A percentile compares a stretch with the other conserved stretches of the same genome.
Conservation (phyloP, 2,888 invertebrate genomes). For the Lepidonotus clava region DNA sequence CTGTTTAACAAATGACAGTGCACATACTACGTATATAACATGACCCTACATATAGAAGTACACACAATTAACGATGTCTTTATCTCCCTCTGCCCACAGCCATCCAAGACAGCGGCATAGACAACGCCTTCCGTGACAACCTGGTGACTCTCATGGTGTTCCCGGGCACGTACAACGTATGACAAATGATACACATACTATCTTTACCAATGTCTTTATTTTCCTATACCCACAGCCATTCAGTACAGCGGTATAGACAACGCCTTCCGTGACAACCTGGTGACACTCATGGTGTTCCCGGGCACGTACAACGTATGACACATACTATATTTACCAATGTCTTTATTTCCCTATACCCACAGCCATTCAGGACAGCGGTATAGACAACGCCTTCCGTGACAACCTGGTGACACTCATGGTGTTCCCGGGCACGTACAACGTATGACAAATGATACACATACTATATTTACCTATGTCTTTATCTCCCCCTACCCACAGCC, state of each 20-base stretch:
- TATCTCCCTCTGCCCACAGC: no score
- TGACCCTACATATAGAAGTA: no score
- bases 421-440: conserved; percentile 72
- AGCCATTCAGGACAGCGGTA: conserved; percentile 68
- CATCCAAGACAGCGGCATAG: conserved; percentile 63
- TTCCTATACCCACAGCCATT: conserved; percentile 72
- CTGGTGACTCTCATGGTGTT: conserved; percentile 69
- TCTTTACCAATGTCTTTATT: no score
- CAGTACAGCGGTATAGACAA: conserved; percentile 60
- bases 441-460: no score
- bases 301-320: conserved; percentile 72
- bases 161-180: conserved; percentile 72
- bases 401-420: conserved; percentile 71
- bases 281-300: conserved; percentile 69
- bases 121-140: conserved; percentile 66
- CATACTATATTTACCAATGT: no score
- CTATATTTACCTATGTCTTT: no score
- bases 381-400: conserved; percentile 59
- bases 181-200: no score
- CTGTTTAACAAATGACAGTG: no score
- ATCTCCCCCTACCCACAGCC: no score
- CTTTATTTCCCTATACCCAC: no score
- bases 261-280: conserved; percentile 68
- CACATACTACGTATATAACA: no score
- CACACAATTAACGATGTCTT: no score